Percentiles rank a stretch among this genome's conserved stretches.
Evolutionary conservation across 2,113 vertebrate genomes (phyloP).

Genomic region (Poeciliopsis retropinna): DNA sequence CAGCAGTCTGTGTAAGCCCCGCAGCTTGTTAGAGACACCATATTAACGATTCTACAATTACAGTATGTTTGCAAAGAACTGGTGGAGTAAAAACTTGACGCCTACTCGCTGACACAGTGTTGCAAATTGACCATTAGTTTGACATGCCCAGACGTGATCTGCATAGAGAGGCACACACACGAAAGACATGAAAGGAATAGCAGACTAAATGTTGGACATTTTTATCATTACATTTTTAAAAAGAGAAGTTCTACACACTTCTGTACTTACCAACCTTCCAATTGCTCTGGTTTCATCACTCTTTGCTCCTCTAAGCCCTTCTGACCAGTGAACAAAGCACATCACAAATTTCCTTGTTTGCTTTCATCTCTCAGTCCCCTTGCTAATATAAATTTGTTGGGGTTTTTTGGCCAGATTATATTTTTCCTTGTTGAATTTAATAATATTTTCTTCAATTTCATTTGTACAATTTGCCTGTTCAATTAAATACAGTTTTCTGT

Average conservation of each 20-base stretch:
- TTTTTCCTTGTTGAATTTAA: not conserved
- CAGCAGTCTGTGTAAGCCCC: slow-evolving; percentile 45
- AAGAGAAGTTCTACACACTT: slow-evolving; percentile 26
- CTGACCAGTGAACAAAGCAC: slow-evolving; percentile 13
- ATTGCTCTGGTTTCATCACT: slow-evolving; percentile 13
- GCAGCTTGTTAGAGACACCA: slow-evolving; percentile 53
- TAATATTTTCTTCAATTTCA: not conserved
- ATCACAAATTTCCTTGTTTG: slow-evolving; percentile 20
- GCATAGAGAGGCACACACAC: slow-evolving; percentile 22
- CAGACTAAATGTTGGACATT: slow-evolving; percentile 20
- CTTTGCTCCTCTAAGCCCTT: slow-evolving; percentile 19
- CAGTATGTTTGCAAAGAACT: slow-evolving; percentile 39
- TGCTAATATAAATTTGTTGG: not conserved
- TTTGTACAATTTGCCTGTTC: not conserved
- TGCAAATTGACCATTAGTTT: slow-evolving; percentile 58
- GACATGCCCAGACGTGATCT: slow-evolving; percentile 22
- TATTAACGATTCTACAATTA: slow-evolving; percentile 47
- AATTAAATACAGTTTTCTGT: not conserved
- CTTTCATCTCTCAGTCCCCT: not conserved
- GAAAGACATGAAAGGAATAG: slow-evolving; percentile 38
- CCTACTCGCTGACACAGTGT: slow-evolving; percentile 28
- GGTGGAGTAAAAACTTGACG: slow-evolving; percentile 10
- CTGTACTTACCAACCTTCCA: slow-evolving; percentile 25
- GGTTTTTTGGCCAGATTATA: not conserved
- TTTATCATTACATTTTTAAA: slow-evolving; percentile 15